Conservation (phyloP, 2,888 invertebrate species). For the Tenthredo distinguenda region DNA sequence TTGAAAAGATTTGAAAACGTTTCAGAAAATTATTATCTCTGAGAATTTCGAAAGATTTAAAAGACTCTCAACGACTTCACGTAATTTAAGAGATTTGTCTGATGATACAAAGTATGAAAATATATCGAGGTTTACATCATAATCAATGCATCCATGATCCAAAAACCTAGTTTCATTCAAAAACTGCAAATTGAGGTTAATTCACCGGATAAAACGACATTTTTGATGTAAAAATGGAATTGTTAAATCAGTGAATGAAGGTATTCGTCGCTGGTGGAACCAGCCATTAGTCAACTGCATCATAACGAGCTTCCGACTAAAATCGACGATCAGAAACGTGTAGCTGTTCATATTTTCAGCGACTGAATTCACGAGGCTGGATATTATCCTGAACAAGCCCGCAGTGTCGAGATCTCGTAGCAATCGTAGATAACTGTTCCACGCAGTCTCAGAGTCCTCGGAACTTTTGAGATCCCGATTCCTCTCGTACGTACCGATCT, state of each 20-base stretch:
- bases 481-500: not conserved
- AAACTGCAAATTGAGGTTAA: not conserved
- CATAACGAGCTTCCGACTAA: not conserved
- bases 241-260: no score
- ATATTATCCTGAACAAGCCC: not conserved
- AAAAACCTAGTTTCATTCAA: not conserved
- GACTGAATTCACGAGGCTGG: not conserved
- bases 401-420: conserved; percentile 23
- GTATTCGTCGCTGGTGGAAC: no score
- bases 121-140: not conserved
- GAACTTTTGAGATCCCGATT: not conserved
- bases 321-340: not conserved
- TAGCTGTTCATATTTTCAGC: not conserved
- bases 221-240: no score
- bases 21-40: not conserved
- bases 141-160: no score
- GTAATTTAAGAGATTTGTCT: not conserved
- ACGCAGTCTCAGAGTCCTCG: not conserved
- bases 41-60: not conserved
- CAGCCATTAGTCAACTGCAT: no score
- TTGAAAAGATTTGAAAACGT: not conserved
- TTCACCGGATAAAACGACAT: no score
- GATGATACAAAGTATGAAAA: not conserved
- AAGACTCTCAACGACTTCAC: not conserved
- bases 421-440: not conserved